Evolutionary conservation across 2,113 vertebrate species (phyloP).

Genomic region (Mus pahari): DNA sequence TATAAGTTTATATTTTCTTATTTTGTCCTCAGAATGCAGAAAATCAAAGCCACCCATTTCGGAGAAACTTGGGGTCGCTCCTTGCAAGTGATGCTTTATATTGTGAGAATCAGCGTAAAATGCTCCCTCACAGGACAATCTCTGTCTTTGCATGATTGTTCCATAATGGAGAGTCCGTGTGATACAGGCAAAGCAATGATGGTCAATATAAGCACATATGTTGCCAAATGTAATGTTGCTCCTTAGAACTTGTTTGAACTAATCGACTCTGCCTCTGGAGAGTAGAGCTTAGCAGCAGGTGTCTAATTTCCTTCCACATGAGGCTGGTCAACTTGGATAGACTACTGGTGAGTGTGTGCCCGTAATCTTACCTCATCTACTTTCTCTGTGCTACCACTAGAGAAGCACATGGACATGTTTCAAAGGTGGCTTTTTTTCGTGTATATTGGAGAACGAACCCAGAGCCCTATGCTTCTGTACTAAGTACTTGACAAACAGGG

Average conservation of each 20-base stretch:
- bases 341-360: rapidly evolving
- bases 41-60: neutral
- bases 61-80: neutral
- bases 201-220: neutral
- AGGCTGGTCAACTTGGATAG: neutral
- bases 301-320: neutral
- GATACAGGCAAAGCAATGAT: neutral
- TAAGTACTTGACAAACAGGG: neutral
- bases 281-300: neutral
- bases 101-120: neutral
- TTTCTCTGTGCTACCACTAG: too few relatives aligned
- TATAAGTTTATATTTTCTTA: neutral
- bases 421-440: neutral
- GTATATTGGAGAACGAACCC: neutral
- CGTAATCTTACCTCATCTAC: neutral
- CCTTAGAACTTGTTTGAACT: neutral
- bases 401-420: neutral
- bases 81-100: neutral
- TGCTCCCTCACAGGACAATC: neutral
- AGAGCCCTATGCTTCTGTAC: neutral
- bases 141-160: neutral
- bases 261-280: too few relatives aligned
- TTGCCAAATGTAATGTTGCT: neutral
- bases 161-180: neutral
- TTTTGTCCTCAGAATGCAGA: neutral